A percentile compares a stretch with the other conserved stretches of the same genome.
These are phyloP conservation scores for Emys orbicularis DNA, from an alignment of 2,797 vertebrate species.

Conservation along the genomic window DNA sequence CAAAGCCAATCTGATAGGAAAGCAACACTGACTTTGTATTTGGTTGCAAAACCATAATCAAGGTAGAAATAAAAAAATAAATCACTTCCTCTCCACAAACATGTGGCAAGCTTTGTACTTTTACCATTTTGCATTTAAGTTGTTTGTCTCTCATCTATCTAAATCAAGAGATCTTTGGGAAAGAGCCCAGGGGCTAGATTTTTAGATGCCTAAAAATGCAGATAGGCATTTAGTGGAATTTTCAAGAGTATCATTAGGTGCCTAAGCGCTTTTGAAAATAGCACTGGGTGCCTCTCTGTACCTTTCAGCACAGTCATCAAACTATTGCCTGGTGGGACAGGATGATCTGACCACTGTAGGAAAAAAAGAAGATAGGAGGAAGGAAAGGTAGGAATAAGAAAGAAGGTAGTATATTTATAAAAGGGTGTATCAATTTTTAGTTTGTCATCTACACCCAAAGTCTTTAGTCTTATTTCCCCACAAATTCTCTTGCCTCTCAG, in stretches of 20 bases:
- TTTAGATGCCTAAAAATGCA: not conserved
- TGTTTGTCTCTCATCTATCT: not conserved
- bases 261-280: not conserved
- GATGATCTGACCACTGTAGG: not conserved
- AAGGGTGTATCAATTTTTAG: not conserved
- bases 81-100: not conserved
- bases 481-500: not conserved
- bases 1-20: constrained; percentile 18
- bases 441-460: not conserved
- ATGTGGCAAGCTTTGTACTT: not conserved
- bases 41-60: constrained; percentile 25
- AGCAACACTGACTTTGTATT: constrained; percentile 32
- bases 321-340: not conserved
- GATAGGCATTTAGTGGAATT: not conserved
- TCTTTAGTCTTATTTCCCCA: not conserved
- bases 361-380: not conserved
- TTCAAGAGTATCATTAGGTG: not conserved
- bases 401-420: not conserved
- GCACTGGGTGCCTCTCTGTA: not conserved
- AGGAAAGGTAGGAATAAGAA: not conserved
- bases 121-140: not conserved
- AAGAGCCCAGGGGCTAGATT: not conserved
- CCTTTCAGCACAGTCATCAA: not conserved
- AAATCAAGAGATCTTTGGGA: not conserved
- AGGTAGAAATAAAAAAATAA: not conserved